Evolutionary conservation across 2,888 invertebrate genomes (phyloP).

Genomic region (Drosophila pseudotakahashii): DNA sequence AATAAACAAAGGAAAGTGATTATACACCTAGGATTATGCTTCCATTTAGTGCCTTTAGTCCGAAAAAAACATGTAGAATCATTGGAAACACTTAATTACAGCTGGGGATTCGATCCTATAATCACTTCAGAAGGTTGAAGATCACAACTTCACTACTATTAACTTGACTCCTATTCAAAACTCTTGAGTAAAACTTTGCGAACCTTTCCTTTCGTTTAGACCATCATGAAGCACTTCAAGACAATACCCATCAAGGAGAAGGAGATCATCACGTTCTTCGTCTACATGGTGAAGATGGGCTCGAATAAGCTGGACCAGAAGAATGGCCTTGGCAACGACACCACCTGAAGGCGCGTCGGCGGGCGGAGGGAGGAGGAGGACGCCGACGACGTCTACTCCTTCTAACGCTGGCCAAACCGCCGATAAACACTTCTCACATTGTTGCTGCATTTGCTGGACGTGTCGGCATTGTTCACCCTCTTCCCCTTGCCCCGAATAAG

Average conservation of each 20-base stretch:
- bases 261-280: conserved; percentile 96
- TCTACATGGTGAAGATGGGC: conserved; percentile 97
- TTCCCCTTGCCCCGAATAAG: not conserved
- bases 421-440: conserved; percentile 15
- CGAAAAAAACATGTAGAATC: no score
- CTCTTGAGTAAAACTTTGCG: no score
- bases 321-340: conserved; percentile 83
- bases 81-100: no score
- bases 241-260: conserved; percentile 97
- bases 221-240: conserved; percentile 97
- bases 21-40: no score
- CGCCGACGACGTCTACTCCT: conserved; percentile 39
- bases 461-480: conserved; percentile 23
- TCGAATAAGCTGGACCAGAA: conserved; percentile 84
- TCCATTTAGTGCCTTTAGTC: no score
- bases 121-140: no score
- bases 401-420: conserved; percentile 33
- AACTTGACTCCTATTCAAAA: no score
- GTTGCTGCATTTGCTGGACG: conserved; percentile 46
- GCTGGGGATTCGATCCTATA: no score
- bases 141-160: no score
- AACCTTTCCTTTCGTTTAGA: conserved; percentile 86
- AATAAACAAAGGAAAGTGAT: no score
- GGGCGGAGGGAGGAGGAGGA: conserved; percentile 31
- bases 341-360: conserved; percentile 63